These are phyloP conservation scores for Drosophila baimaii DNA, from an alignment of 1,140 invertebrate species.

Conservation along the genomic window DNA sequence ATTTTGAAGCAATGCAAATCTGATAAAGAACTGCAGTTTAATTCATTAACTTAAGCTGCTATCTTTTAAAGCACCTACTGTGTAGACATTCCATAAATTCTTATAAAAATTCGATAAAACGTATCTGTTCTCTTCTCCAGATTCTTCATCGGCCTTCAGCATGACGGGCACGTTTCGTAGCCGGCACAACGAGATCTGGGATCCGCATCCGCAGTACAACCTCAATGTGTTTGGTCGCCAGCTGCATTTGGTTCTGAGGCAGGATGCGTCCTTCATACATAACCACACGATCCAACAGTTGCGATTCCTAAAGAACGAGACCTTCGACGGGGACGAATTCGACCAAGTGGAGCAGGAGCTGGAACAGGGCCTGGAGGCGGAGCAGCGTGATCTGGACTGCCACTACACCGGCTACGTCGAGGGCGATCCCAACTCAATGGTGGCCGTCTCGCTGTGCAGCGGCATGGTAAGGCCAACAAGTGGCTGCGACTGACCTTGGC, in stretches of 20 bases:
- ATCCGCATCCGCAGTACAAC: slow-evolving; percentile 89
- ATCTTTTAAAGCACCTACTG: not conserved
- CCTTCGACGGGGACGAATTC: slow-evolving; percentile 74
- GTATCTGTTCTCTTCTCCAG: slow-evolving; percentile 41
- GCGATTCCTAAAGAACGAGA: slow-evolving; percentile 86
- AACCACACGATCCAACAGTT: slow-evolving; percentile 86
- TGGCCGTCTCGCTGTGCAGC: slow-evolving; percentile 90
- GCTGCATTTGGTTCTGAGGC: slow-evolving; percentile 86
- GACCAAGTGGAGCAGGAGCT: slow-evolving; percentile 71
- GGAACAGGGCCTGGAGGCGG: slow-evolving; percentile 72
- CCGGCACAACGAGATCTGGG: slow-evolving; percentile 87
- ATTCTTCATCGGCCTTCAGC: slow-evolving; percentile 71
- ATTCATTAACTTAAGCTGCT: not conserved
- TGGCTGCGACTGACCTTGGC: slow-evolving; percentile 55
- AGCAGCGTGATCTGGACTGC: slow-evolving; percentile 86
- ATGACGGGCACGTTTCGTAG: slow-evolving; percentile 87
- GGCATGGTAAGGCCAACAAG: slow-evolving; percentile 87
- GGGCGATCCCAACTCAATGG: slow-evolving; percentile 87
- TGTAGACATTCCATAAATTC: slow-evolving; percentile 2
- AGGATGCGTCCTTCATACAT: slow-evolving; percentile 86
- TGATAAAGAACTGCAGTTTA: not conserved
- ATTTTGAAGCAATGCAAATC: not conserved
- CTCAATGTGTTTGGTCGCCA: slow-evolving; percentile 87
- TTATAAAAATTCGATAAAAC: not conserved
- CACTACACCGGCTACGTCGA: slow-evolving; percentile 89